Percentiles rank a stretch among this genome's conserved stretches.
Conservation (phyloP, 2,797 vertebrate genomes). For the Stomatorhinus walkeri region DNA sequence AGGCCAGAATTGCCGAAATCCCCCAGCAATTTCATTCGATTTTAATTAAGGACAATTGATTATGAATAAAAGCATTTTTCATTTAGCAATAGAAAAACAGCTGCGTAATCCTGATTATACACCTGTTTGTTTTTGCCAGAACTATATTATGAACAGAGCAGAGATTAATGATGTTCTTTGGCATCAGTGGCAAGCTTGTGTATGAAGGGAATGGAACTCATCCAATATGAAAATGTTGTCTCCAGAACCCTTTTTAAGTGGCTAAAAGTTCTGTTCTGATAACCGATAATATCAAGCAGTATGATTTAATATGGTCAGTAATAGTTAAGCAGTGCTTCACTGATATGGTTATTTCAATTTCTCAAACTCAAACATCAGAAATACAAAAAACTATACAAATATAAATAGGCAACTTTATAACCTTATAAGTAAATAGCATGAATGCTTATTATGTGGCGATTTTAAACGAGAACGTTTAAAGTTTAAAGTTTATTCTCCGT, state of each 20-base stretch:
- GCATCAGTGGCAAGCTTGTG: slow-evolving; percentile 28
- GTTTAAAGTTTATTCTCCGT: neutral
- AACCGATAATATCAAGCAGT: neutral
- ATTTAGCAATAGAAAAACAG: slow-evolving; percentile 17
- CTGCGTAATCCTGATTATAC: slow-evolving; percentile 37
- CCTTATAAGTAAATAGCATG: neutral
- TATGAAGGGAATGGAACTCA: neutral
- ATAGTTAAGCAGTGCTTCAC: neutral
- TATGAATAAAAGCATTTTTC: neutral
- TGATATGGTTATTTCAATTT: neutral
- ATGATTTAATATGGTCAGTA: neutral
- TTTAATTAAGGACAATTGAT: slow-evolving; percentile 15
- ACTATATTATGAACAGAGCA: slow-evolving; percentile 36
- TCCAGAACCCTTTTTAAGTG: neutral
- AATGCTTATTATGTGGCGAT: neutral
- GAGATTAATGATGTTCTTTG: slow-evolving; percentile 33
- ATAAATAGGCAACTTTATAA: neutral
- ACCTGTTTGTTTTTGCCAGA: slow-evolving; percentile 26
- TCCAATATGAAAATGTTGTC: neutral
- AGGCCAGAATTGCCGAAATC: neutral
- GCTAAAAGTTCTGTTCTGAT: neutral
- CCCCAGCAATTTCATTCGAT: neutral
- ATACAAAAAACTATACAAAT: neutral
- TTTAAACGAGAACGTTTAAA: neutral
- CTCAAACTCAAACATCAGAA: neutral